A percentile compares a stretch with the other conserved stretches of the same genome.
Evolutionary conservation across 2,113 vertebrate genomes (phyloP).

Genomic region (Clarias gariepinus): DNA sequence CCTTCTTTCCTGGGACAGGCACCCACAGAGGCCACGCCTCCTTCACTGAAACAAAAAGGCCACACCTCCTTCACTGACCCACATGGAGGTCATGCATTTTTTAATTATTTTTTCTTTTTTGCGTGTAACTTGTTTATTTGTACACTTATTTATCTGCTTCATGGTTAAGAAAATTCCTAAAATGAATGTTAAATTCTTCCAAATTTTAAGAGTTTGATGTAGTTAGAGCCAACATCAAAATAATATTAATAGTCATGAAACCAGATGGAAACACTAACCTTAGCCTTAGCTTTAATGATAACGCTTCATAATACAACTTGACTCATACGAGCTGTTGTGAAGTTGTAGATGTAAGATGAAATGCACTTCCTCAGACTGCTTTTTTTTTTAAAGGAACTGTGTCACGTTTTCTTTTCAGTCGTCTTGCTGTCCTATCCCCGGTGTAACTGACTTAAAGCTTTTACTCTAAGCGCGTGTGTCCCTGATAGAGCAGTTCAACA

Average conservation of each 20-base stretch:
- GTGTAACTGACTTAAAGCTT: constrained; percentile 24
- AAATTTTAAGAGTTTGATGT: background rate
- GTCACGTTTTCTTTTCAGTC: background rate
- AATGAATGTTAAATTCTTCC: background rate
- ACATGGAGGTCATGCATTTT: background rate
- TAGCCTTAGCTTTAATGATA: background rate
- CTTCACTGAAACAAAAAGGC: background rate
- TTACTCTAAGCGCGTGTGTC: background rate
- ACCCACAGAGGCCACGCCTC: background rate
- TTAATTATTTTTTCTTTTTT: background rate
- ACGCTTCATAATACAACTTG: background rate
- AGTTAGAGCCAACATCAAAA: background rate
- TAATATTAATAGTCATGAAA: background rate
- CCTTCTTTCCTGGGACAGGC: background rate
- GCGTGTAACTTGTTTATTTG: background rate
- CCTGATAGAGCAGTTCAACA: constrained; percentile 4
- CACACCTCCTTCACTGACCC: background rate
- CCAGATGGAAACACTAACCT: background rate
- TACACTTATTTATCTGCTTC: background rate
- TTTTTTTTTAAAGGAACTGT: background rate
- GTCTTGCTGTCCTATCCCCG: constrained; percentile 28
- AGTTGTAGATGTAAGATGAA: background rate
- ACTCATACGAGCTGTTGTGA: background rate
- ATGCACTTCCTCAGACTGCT: background rate
- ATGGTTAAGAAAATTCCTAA: too few relatives aligned